Evolutionary conservation across 2,113 vertebrate genomes (phyloP), one percentile per base, ranked within the genome.

Genomic region (Pelecanus crispus): DNA sequence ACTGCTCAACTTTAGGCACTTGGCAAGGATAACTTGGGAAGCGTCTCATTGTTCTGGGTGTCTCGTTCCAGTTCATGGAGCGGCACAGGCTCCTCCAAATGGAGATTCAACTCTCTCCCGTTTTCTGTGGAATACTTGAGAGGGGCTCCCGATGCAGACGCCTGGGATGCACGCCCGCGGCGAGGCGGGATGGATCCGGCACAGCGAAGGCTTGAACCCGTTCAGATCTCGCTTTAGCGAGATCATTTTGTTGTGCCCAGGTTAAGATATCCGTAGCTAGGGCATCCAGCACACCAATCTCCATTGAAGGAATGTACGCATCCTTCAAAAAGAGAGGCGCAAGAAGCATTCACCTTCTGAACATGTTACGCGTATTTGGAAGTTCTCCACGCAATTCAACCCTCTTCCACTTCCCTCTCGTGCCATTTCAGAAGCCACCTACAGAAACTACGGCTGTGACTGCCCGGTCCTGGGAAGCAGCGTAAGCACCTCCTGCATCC

Each of bases 141-240:
- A 36, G 25, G 17, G 58, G 78, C 49, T 61, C 34, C 59, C 1
- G 3, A 8, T 7, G 4, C 7, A 7, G 36, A 13, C 22, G 11
- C 2, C 20, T 2, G 22, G 61, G 42, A 40, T 3, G 5, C 25
- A 5, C 5, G 56, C 47, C 56, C 3, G 10, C 18, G 12, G 24
- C 0, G 8, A 24, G 85, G 66, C 18, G 13, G 42, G 49, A 11
- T 9, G 20, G 10, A 10, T 4, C 70, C 2, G 3, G 58, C 5
- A 1, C 40, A 25, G 11, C 0, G 17, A 65, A 11, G 1, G 31
- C 10, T 1, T 10, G 28, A 59, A 20, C 29, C 52, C 6, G 2
- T 7, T 24, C 19, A 6, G 6, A 9, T 42, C 45, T 22, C 10
- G 22, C 40, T 42, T 17, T 17, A 17, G 20, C 4, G 5, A 36